These are phyloP conservation scores for Ptychobarbus kaznakovi DNA, from an alignment of 2,797 vertebrate species.

Conservation along the genomic window DNA sequence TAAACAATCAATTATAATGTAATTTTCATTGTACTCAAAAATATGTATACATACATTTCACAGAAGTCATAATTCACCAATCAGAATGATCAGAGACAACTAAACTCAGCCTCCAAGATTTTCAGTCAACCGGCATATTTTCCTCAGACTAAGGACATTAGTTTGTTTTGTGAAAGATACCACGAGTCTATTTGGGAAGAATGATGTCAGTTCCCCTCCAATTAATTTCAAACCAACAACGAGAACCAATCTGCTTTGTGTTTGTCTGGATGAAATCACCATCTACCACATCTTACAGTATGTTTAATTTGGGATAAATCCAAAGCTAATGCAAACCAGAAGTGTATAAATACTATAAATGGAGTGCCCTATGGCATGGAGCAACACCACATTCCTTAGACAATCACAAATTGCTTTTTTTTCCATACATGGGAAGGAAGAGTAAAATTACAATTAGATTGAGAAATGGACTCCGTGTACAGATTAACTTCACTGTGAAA, in stretches of 20 bases:
- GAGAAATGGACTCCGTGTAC: slow-evolving; percentile 22
- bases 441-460: slow-evolving; percentile 38
- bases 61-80: background rate
- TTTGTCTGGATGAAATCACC: slow-evolving; percentile 40
- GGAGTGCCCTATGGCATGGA: slow-evolving; percentile 13
- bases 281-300: slow-evolving; percentile 54
- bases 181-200: slow-evolving; percentile 38
- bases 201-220: slow-evolving; percentile 41
- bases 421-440: slow-evolving; percentile 4
- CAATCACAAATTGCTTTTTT: slow-evolving; percentile 36
- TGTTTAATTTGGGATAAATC: slow-evolving; percentile 41
- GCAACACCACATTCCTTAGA: slow-evolving; percentile 1
- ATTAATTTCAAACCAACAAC: slow-evolving; percentile 47
- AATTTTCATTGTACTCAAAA: background rate
- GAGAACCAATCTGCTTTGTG: slow-evolving; percentile 31
- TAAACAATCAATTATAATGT: background rate
- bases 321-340: slow-evolving; percentile 23
- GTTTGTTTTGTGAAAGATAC: slow-evolving; percentile 29
- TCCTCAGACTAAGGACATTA: slow-evolving; percentile 32
- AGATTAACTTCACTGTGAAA: slow-evolving; percentile 41
- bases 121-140: background rate
- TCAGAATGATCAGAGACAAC: background rate
- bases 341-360: slow-evolving; percentile 7
- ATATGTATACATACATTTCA: background rate
- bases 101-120: background rate